Evolutionary conservation across 2,797 vertebrate genomes (phyloP), one percentile per base, ranked within the genome.

Genomic region (Hyperoplus immaculatus): DNA sequence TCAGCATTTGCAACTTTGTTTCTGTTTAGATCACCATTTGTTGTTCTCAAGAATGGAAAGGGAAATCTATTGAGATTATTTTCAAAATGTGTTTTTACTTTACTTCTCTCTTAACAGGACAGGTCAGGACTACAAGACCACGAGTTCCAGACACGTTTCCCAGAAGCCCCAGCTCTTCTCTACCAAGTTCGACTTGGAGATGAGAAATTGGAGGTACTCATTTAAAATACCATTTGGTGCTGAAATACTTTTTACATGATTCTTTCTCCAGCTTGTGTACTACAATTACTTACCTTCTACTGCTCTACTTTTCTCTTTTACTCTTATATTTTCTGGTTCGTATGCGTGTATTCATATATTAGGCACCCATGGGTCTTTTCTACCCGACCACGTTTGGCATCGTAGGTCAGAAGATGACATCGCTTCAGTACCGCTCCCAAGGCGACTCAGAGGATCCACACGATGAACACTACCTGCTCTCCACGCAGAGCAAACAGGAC

Each of bases 351-450:
- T 69, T 1, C 36, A 49, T 21, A 18, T 41, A 14, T 42, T 71
- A 99, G 98, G 98, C 98, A 73, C 96, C 98, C 1, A 99, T 99
- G 98, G 97, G 97, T 79, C 89, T 99, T 39, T 99, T 99, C 92
- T 99, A 99, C 87, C 98, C 98, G 0, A 95, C 97, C 62, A 97
- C 97, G 1, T 99, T 99, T 93, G 98, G 98, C 75, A 99, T 99
- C 3, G 95, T 98, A 54, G 98, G 97, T 67, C 98, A 99, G 92
- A 99, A 98, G 93, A 99, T 99, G 97, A 98, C 97, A 3, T 94
- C 89, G 49, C 90, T 99, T 77, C 98, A 98, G 77, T 96, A 97
- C 84, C 96, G 98, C 50, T 98, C 97, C 6, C 97, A 97, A 80
- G 97, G 98, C 0, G 97, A 99, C 69, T 91, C 97, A 0, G 98